Evolutionary conservation across 2,113 vertebrate genomes (phyloP).

Genomic region (Tiliqua scincoides): DNA sequence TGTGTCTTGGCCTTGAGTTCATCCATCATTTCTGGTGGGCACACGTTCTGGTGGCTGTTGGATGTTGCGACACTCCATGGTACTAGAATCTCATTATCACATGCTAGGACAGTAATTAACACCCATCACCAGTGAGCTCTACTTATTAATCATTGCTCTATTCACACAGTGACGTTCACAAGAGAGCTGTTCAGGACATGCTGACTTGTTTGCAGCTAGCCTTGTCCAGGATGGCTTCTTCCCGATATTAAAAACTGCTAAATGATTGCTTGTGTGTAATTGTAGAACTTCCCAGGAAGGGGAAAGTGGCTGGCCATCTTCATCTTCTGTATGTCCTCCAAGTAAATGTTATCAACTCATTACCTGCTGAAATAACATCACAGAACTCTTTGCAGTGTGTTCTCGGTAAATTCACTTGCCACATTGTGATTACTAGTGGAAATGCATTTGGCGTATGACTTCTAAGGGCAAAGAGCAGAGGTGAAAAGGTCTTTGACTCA

Average conservation of each 20-base stretch:
- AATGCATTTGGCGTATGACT: neutral
- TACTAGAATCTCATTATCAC: slow-evolving; percentile 6
- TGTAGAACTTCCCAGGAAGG: slow-evolving; percentile 8
- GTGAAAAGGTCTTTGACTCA: neutral
- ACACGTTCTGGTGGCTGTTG: neutral
- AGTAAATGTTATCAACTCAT: slow-evolving; percentile 5
- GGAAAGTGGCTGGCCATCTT: neutral
- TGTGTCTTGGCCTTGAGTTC: neutral
- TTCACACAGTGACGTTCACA: slow-evolving; percentile 5
- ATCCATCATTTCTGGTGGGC: neutral
- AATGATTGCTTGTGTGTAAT: slow-evolving; percentile 20
- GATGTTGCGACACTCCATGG: neutral
- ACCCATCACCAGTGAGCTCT: neutral
- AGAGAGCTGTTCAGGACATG: neutral
- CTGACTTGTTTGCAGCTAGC: neutral
- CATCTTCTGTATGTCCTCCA: slow-evolving; percentile 17
- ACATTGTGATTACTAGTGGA: slow-evolving; percentile 22
- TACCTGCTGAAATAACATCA: slow-evolving; percentile 19
- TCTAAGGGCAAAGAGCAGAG: neutral
- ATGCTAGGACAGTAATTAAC: slow-evolving; percentile 10
- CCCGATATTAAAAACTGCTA: slow-evolving; percentile 20
- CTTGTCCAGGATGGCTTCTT: slow-evolving; percentile 13
- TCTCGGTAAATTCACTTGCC: slow-evolving; percentile 25
- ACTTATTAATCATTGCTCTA: slow-evolving; percentile 7
- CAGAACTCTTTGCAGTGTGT: neutral